Base-by-base conservation (phyloP, 2,113 vertebrate species). In the Pterophyllum scalare region DNA sequence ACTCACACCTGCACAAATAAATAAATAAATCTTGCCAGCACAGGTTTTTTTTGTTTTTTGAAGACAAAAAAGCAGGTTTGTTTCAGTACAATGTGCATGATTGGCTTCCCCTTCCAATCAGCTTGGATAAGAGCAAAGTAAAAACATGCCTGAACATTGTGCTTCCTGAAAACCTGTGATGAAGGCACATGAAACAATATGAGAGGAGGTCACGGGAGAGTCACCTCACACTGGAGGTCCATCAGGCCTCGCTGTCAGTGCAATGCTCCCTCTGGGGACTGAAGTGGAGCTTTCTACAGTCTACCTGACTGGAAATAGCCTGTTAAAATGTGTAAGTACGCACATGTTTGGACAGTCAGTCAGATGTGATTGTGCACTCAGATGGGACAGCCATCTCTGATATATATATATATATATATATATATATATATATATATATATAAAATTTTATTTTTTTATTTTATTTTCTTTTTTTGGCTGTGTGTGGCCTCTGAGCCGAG, bases 251-350 rank as follows among this genome's bases (percentile, higher is more conserved):
- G 6, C 82, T 85, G 79, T 70, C 79, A 75, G 40, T 28, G 58
- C 26, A 65, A 5, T 17, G 35, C 59, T 75, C 77, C 62, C 82
- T 86, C 59, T 5, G 67, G 61, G 61, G 81, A 79, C 62, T 19
- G 38, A 22, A 43, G 6, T 0, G 15, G 52, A 15, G 49, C 67
- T 56, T 78, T 56, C 59, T 77, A 62, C 64, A 43, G 3, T 84
- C 83, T 75, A 86, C 81, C 83, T 85, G 75, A 82, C 54, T 72
- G 79, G 77, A 78, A 89, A 87, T 54, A 85, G 62, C 77, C 79
- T 67, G 40, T 61, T 88, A 76, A 85, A 89, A 79, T 58, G 17
- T 81, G 80, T 81, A 61, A 72, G 35, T 60, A 59, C 65, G 20
- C 49, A 40, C 52, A 74, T 64, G 72, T 74, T 83, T 20, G 59